These are phyloP conservation scores for Epizoanthus scotinus DNA, from an alignment of 92 coral and sea anemone species.

Conservation along the genomic window DNA sequence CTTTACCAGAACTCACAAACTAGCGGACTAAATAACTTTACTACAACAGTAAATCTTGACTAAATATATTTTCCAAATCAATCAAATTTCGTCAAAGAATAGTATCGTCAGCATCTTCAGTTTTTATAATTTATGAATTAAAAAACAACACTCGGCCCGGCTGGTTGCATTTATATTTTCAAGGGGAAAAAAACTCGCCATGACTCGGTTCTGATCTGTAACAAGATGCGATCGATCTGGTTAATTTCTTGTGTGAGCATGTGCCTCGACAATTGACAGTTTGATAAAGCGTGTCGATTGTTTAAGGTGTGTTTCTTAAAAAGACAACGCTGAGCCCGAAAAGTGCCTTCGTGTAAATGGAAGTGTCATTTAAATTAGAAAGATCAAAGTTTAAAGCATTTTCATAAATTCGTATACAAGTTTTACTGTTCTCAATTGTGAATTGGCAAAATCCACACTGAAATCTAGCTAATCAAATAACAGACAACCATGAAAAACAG, in stretches of 20 bases:
- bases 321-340: neutral
- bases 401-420: neutral
- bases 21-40: neutral
- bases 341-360: neutral
- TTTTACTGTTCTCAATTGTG: neutral
- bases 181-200: neutral
- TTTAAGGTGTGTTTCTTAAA: neutral
- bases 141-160: neutral
- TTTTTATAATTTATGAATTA: neutral
- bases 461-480: too few species aligned
- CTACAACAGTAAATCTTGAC: neutral
- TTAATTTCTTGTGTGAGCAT: neutral
- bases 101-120: neutral
- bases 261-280: neutral
- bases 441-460: neutral
- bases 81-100: constrained; percentile 14
- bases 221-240: neutral
- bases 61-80: constrained; percentile 1
- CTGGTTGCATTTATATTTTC: neutral
- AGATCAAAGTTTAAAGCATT: neutral
- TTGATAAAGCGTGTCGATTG: neutral
- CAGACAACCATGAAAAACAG: too few species aligned
- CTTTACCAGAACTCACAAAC: neutral
- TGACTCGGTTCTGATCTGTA: too few species aligned
- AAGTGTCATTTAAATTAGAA: neutral